A percentile compares a stretch with the other conserved stretches of the same genome.
phyloP scores from a whole-genome alignment of 2,113 vertebrate species.

The Labeo rohita region DNA sequence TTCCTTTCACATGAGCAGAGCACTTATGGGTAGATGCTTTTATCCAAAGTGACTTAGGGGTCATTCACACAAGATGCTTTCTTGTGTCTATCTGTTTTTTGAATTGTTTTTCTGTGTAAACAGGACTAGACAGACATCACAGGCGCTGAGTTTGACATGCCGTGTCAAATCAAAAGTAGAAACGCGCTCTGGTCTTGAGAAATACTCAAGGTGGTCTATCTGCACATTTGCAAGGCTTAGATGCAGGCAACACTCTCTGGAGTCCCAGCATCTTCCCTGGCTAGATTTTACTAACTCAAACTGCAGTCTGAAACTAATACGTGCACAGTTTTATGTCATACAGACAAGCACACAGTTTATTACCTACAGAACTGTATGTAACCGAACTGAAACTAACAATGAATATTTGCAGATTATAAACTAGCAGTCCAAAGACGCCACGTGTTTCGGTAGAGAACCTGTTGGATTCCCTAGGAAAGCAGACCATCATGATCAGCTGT shows the following conservation, averaged over 20 bases:
- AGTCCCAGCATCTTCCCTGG: neutral
- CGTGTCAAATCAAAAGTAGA: neutral
- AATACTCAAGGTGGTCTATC: neutral
- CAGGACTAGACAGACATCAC: neutral
- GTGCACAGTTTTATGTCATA: neutral
- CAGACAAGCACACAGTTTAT: neutral
- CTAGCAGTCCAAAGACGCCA: neutral
- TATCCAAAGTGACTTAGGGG: neutral
- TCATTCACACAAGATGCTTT: neutral
- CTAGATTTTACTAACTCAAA: neutral
- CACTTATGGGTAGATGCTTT: neutral
- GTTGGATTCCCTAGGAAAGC: neutral
- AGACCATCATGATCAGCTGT: neutral
- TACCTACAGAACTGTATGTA: neutral
- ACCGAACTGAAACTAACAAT: neutral
- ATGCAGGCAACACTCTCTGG: neutral
- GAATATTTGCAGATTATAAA: neutral
- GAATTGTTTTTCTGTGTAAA: neutral
- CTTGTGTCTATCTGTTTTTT: neutral
- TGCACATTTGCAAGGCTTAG: neutral
- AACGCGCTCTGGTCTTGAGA: neutral
- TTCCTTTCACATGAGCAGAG: neutral
- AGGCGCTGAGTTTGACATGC: neutral
- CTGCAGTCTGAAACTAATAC: neutral
- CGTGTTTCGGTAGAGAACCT: neutral